These are phyloP conservation scores for Phalera bucephala DNA, from an alignment of 2,888 invertebrate species.

Conservation along the genomic window DNA sequence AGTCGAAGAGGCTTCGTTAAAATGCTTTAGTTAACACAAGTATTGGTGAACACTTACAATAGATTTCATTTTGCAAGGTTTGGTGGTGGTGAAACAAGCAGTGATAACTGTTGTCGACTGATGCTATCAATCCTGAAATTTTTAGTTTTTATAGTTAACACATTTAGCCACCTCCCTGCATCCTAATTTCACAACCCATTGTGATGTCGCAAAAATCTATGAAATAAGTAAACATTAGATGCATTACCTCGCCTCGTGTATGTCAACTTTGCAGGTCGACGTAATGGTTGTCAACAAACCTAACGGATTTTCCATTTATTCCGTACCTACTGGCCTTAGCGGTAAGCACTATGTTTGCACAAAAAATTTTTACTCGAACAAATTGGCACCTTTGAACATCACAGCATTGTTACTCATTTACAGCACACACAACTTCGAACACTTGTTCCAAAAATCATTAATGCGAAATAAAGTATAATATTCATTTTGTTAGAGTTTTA, in stretches of 20 bases:
- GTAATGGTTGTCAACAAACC: slow-evolving; percentile 71
- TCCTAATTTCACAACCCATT: slow-evolving; percentile 68
- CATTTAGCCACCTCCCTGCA: slow-evolving; percentile 64
- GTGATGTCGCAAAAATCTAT: slow-evolving; percentile 74
- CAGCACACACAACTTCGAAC: too few relatives aligned
- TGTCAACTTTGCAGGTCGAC: slow-evolving; percentile 61
- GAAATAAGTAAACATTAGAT: slow-evolving; percentile 78
- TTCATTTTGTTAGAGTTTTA: too few relatives aligned
- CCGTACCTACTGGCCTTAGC: slow-evolving; percentile 47
- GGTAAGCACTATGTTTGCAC: slow-evolving; percentile 36
- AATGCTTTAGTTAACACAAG: slow-evolving; percentile 9
- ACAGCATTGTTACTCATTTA: slow-evolving; percentile 14
- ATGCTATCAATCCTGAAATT: slow-evolving; percentile 65
- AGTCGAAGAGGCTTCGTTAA: background rate
- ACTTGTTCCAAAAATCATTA: too few relatives aligned
- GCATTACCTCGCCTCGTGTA: slow-evolving; percentile 73
- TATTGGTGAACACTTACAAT: slow-evolving; percentile 62
- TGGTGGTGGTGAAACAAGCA: slow-evolving; percentile 48
- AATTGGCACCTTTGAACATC: slow-evolving; percentile 25
- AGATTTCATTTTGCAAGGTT: slow-evolving; percentile 67
- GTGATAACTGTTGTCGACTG: slow-evolving; percentile 59
- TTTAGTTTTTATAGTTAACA: slow-evolving; percentile 71
- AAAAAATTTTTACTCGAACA: slow-evolving; percentile 28
- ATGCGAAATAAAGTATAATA: too few relatives aligned
- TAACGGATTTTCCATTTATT: slow-evolving; percentile 67